These are phyloP conservation scores for Xiphorhynchus elegans DNA, from an alignment of 2,113 vertebrate genomes.

Conservation along the genomic window DNA sequence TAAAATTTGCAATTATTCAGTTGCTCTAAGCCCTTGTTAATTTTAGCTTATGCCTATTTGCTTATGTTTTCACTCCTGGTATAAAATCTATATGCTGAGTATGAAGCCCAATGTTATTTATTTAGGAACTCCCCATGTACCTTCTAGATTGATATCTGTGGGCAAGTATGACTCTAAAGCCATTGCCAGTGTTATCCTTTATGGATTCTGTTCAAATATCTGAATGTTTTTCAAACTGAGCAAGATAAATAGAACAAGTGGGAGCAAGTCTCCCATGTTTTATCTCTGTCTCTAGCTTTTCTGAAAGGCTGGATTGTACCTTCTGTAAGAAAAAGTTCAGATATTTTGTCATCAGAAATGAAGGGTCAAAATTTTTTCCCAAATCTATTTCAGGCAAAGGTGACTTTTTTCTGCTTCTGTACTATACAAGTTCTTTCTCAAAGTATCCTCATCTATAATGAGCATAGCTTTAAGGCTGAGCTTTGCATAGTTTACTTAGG, in stretches of 20 bases:
- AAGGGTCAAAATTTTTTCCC: background rate
- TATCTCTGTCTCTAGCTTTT: constrained; percentile 16
- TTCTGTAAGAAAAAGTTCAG: background rate
- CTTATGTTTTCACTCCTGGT: background rate
- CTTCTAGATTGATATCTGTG: constrained; percentile 19
- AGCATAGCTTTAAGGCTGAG: background rate
- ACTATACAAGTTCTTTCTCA: background rate
- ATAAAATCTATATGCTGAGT: background rate
- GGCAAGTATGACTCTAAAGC: background rate
- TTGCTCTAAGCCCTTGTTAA: background rate
- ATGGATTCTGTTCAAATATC: background rate
- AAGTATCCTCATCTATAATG: background rate
- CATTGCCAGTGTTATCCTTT: background rate
- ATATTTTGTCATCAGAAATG: background rate
- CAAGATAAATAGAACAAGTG: constrained; percentile 38
- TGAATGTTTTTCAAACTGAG: constrained; percentile 12
- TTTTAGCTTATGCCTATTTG: background rate
- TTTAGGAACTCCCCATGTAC: background rate
- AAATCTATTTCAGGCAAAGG: background rate
- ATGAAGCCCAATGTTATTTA: background rate
- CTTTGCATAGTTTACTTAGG: background rate
- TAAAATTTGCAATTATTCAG: background rate
- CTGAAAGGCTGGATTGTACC: background rate
- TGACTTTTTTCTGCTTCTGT: background rate
- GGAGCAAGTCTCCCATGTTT: background rate